Evolutionary conservation across 2,113 vertebrate species (phyloP), one percentile per base, ranked within the genome.

Genomic region (Phoenicopterus ruber): DNA sequence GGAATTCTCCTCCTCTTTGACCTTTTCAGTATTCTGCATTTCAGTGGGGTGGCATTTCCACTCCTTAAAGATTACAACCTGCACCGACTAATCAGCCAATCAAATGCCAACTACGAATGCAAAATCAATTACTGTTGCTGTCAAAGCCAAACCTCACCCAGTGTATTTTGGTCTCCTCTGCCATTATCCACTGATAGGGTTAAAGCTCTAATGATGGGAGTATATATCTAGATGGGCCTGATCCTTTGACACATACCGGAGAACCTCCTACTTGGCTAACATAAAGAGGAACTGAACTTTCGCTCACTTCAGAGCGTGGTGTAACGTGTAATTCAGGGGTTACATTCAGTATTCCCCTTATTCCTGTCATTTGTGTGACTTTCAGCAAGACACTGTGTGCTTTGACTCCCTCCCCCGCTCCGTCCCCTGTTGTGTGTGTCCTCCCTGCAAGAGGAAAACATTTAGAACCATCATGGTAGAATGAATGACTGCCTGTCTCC

Each of bases 21-120:
- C 91, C 94, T 98, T 98, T 96, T 97, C 84, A 96, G 78, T 97
- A 97, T 97, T 97, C 95, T 94, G 40, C 49, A 90, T 74, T 94
- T 90, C 80, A 83, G 79, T 88, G 57, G 63, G 79, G 36, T 97
- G 95, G 87, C 82, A 96, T 98, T 97, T 97, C 54, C 46, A 93
- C 67, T 97, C 54, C 34, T 79, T 79, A 32, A 88, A 92, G 47
- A 93, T 74, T 97, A 70, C 73, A 93, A 88, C 66, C 62, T 95
- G 58, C 11, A 12, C 90, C 83, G 95, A 93, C 40, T 83, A 82
- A 94, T 87, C 93, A 93, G 63, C 88, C 76, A 96, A 96, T 93
- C 63, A 95, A 97, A 93, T 77, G 74, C 17, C 85, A 90, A 72
- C 69, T 94, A 52, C 29, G 5, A 92, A 86, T 94, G 74, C 65